A percentile compares a stretch with the other conserved stretches of the same genome.
Conservation (phyloP, 2,797 vertebrate species). For the Centropyge bicolor region DNA sequence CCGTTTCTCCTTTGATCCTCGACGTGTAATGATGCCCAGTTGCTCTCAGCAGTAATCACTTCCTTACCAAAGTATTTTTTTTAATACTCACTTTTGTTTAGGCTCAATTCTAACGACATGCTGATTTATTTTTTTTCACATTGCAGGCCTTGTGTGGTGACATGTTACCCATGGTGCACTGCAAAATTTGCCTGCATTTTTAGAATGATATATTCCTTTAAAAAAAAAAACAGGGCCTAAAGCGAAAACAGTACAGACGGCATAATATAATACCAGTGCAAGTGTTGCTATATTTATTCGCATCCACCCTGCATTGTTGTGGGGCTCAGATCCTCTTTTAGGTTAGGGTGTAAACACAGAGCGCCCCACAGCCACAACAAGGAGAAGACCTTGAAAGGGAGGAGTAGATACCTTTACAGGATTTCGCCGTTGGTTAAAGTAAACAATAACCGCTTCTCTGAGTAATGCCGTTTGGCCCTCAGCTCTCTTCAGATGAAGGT, state of each 20-base stretch:
- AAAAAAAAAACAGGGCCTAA: conserved; percentile 29
- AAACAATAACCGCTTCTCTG: conserved; percentile 71
- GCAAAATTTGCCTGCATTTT: conserved; percentile 52
- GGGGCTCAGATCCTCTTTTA: conserved; percentile 58
- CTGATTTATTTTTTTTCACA: conserved; percentile 28
- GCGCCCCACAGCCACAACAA: conserved; percentile 68
- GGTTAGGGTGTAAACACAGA: conserved; percentile 66
- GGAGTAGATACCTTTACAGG: conserved; percentile 53
- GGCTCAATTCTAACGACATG: conserved; percentile 40
- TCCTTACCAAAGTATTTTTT: conserved; percentile 4
- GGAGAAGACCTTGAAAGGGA: conserved; percentile 53
- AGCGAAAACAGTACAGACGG: conserved; percentile 68
- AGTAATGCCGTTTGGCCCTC: conserved; percentile 65
- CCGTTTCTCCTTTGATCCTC: conserved; percentile 52
- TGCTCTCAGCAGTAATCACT: conserved; percentile 42
- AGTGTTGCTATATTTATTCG: conserved; percentile 70
- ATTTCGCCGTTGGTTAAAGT: conserved; percentile 67
- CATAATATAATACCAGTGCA: conserved; percentile 70
- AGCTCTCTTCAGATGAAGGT: conserved; percentile 59
- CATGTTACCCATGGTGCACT: conserved; percentile 44
- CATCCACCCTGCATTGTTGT: conserved; percentile 63
- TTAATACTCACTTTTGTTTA: conserved; percentile 31
- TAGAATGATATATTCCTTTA: conserved; percentile 45
- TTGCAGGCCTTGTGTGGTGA: conserved; percentile 37
- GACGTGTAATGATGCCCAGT: conserved; percentile 24